A percentile compares a stretch with the other conserved stretches of the same genome.
Conservation (phyloP, 2,797 vertebrate species). For the Chiloscyllium punctatum region DNA sequence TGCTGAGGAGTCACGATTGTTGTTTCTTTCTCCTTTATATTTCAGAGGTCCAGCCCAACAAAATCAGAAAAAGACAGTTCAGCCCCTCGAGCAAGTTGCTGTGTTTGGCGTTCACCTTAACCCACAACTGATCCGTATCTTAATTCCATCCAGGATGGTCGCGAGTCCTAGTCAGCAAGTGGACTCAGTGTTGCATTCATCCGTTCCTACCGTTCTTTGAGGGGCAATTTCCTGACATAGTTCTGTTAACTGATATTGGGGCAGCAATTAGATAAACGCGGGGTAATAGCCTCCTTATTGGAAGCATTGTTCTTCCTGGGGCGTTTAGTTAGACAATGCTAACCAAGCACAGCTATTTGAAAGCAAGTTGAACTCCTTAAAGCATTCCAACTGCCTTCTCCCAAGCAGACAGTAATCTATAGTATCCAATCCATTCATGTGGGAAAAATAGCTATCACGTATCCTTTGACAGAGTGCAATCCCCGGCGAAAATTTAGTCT, state of each 20-base stretch:
- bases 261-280: neutral
- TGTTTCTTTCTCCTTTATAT: too few species aligned
- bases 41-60: neutral
- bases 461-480: too few species aligned
- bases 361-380: too few species aligned
- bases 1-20: neutral
- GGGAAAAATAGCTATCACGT: neutral
- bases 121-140: neutral
- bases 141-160: neutral
- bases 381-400: neutral
- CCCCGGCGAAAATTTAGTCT: too few species aligned
- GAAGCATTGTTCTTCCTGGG: too few species aligned
- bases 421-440: neutral
- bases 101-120: neutral
- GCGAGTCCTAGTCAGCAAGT: neutral
- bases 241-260: neutral
- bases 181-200: too few species aligned
- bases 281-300: neutral
- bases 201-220: neutral
- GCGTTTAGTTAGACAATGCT: too few species aligned
- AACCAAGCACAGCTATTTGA: too few species aligned
- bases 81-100: neutral
- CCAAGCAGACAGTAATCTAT: neutral
- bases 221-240: neutral
- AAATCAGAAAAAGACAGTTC: neutral